A percentile compares a stretch with the other conserved stretches of the same genome.
phyloP scores from a whole-genome alignment of 2,888 invertebrate genomes.

The Syrphus vitripennis region DNA sequence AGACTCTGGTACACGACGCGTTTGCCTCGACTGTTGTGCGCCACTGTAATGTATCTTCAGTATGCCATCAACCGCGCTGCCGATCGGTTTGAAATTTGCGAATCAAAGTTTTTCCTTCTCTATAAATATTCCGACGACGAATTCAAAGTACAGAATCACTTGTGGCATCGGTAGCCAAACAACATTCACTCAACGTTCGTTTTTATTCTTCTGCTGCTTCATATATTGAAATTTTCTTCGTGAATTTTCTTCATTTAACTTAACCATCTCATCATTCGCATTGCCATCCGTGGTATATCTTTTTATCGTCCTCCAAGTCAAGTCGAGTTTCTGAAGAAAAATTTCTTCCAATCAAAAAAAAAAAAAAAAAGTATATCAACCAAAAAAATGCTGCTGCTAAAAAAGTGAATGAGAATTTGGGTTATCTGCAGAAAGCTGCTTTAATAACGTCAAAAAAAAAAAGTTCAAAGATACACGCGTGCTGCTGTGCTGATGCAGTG shows the following conservation, averaged over 20 bases:
- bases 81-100: slow-evolving; percentile 71
- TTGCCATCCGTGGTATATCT: slow-evolving; percentile 28
- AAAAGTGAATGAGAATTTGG: slow-evolving; percentile 66
- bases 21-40: slow-evolving; percentile 68
- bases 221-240: slow-evolving; percentile 26
- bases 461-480: slow-evolving; percentile 58
- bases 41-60: slow-evolving; percentile 71
- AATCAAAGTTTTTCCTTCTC: slow-evolving; percentile 49
- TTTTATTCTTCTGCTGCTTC: neutral
- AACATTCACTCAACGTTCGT: slow-evolving; percentile 38
- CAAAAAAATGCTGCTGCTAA: neutral
- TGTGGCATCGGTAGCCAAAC: slow-evolving; percentile 70
- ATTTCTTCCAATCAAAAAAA: neutral
- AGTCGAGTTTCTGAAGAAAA: neutral
- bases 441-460: neutral
- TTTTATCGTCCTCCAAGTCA: neutral
- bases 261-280: neutral
- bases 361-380: slow-evolving; percentile 23
- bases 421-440: slow-evolving; percentile 53
- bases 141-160: slow-evolving; percentile 52
- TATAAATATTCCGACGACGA: slow-evolving; percentile 29
- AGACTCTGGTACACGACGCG: slow-evolving; percentile 55
- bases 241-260: slow-evolving; percentile 20
- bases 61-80: slow-evolving; percentile 71
- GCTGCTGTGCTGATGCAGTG: slow-evolving; percentile 16